A percentile compares a stretch with the other conserved stretches of the same genome.
Evolutionary conservation across 1,140 invertebrate genomes (phyloP).

Genomic region (Bombyx mandarina): DNA sequence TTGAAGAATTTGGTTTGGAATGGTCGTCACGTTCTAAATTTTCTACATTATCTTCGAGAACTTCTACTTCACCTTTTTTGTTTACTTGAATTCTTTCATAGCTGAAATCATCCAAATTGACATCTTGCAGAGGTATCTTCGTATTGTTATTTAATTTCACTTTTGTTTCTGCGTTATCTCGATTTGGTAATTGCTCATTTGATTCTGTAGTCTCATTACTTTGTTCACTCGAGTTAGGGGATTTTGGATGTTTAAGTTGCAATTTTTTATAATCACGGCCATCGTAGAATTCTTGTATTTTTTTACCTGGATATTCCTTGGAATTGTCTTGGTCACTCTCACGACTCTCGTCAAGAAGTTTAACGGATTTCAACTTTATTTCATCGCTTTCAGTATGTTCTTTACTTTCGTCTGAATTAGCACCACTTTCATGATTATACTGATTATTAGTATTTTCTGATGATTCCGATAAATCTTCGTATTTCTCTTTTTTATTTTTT

Average conservation of each 20-base stretch:
- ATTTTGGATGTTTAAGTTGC: constrained; percentile 3
- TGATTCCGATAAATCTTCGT: constrained; percentile 8
- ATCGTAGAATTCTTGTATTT: constrained; percentile 9
- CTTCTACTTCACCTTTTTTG: constrained; percentile 25
- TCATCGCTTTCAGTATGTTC: constrained; percentile 1
- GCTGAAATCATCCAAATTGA: constrained; percentile 36
- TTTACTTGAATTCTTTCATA: constrained; percentile 32
- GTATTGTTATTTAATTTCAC: constrained; percentile 4
- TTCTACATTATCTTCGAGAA: constrained; percentile 20
- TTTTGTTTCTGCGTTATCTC: constrained; percentile 3
- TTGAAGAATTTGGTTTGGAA: neutral
- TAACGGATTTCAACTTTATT: constrained; percentile 6
- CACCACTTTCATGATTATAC: too few relatives aligned
- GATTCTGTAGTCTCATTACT: constrained; percentile 7
- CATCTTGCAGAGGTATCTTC: constrained; percentile 19
- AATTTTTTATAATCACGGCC: constrained; percentile 5
- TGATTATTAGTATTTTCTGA: constrained; percentile 1
- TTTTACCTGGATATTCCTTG: constrained; percentile 4
- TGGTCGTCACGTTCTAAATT: constrained; percentile 7
- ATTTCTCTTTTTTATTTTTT: constrained; percentile 1
- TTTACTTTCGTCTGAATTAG: constrained; percentile 8
- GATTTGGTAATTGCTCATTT: neutral
- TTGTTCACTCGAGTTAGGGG: constrained; percentile 8
- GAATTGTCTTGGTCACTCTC: constrained; percentile 17
- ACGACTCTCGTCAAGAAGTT: constrained; percentile 7